These are phyloP conservation scores for Chironomus riparius DNA, from an alignment of 2,888 invertebrate species.

Conservation along the genomic window DNA sequence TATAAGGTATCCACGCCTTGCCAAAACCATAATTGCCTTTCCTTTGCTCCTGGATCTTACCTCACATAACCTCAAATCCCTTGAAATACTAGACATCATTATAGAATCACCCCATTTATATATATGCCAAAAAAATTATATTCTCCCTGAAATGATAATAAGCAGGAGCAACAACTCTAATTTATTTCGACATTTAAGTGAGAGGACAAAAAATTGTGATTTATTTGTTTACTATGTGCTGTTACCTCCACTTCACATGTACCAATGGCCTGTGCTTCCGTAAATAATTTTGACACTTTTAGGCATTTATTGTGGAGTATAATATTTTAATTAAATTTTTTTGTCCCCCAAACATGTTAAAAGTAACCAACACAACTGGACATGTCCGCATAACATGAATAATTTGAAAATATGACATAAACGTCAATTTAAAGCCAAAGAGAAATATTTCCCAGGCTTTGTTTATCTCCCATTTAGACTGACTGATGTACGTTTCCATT, in stretches of 20 bases:
- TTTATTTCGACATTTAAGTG: conserved; percentile 11
- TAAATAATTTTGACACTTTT: conserved; percentile 5
- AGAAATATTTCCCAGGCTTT: background rate
- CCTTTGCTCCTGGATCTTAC: no score
- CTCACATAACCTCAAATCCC: no score
- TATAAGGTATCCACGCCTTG: no score
- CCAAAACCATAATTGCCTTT: no score
- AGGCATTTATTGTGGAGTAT: background rate
- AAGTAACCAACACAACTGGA: no score
- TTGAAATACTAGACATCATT: no score
- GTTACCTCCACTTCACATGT: background rate
- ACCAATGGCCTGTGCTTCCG: background rate
- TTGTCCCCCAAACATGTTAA: no score
- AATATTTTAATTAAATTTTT: background rate
- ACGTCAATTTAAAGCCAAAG: background rate
- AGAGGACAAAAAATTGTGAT: background rate
- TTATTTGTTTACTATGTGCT: background rate
- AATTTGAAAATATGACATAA: background rate
- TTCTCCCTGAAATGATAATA: background rate
- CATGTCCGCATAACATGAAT: no score
- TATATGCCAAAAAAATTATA: background rate
- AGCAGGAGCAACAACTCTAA: conserved; percentile 10
- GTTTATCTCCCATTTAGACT: background rate
- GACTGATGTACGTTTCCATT: background rate
- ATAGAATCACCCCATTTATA: no score